Evolutionary conservation across 2,888 invertebrate genomes (phyloP).

Genomic region (Archips crataeganus): DNA sequence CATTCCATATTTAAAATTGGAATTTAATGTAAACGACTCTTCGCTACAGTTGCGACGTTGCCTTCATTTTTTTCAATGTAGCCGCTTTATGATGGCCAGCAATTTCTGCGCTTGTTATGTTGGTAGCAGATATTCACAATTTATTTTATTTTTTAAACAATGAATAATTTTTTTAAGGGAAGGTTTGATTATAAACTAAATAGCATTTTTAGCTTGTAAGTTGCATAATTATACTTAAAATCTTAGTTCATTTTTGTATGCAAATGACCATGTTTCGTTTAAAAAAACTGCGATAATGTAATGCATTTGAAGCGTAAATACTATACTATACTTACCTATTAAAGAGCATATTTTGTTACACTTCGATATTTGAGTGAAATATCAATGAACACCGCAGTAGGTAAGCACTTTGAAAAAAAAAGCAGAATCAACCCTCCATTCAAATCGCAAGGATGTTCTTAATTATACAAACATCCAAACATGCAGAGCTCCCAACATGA

Average conservation of each 20-base stretch:
- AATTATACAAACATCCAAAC: conserved; percentile 16
- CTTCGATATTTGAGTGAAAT: neutral
- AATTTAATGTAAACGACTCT: conserved; percentile 68
- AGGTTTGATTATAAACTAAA: neutral
- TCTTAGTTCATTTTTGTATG: too few species aligned
- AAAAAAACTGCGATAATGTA: too few species aligned
- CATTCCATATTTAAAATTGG: conserved; percentile 70
- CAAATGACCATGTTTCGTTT: too few species aligned
- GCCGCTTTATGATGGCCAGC: conserved; percentile 19
- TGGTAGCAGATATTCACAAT: conserved; percentile 3
- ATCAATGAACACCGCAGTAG: neutral
- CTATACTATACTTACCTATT: too few species aligned
- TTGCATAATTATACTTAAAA: too few species aligned
- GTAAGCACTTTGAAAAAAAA: neutral
- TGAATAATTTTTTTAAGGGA: too few species aligned
- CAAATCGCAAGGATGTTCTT: conserved; percentile 16
- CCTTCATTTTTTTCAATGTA: conserved; percentile 48
- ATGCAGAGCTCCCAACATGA: conserved; percentile 1
- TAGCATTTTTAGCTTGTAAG: neutral
- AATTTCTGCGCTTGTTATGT: conserved; percentile 12
- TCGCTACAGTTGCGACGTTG: conserved; percentile 50
- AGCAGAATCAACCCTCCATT: neutral
- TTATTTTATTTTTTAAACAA: too few species aligned
- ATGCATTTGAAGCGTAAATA: too few species aligned
- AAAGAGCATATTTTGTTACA: too few species aligned